A percentile compares a stretch with the other conserved stretches of the same genome.
These are phyloP conservation scores for Bovichtus variegatus DNA, from an alignment of 2,797 vertebrate genomes.

Conservation along the genomic window DNA sequence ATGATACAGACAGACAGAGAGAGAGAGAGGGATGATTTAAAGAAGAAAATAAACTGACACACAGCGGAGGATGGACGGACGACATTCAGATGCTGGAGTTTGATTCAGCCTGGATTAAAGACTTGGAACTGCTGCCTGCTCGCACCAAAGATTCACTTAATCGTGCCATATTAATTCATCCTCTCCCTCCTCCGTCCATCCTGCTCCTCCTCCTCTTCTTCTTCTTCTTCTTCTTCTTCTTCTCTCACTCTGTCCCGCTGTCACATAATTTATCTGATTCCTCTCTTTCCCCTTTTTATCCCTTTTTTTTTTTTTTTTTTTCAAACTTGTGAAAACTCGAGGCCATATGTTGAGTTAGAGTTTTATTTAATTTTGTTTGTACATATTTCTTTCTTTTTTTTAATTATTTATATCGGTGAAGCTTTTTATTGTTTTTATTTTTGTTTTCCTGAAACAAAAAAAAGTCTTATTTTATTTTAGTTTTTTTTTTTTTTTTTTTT, in stretches of 20 bases:
- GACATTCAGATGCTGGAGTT: conserved; percentile 9
- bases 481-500: no score
- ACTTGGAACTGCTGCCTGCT: conserved; percentile 43
- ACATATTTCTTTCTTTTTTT: conserved; percentile 84
- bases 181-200: conserved; percentile 41
- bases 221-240: not conserved
- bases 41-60: not conserved
- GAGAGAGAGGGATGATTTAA: conserved; percentile 18
- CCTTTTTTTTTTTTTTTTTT: no score
- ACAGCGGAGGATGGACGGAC: conserved; percentile 25
- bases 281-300: conserved; percentile 34
- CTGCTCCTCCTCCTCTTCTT: conserved; percentile 23
- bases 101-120: conserved; percentile 25
- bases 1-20: conserved; percentile 7
- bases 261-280: conserved; percentile 46
- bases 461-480: conserved; percentile 81
- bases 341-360: conserved; percentile 63
- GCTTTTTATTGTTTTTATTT: conserved; percentile 53
- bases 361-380: conserved; percentile 86
- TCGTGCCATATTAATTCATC: conserved; percentile 73
- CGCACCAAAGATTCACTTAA: conserved; percentile 64
- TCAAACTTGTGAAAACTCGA: conserved; percentile 75
- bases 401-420: conserved; percentile 87
- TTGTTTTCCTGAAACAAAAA: conserved; percentile 33
- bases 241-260: conserved; percentile 54